These are phyloP conservation scores for Raphicerus campestris DNA, from an alignment of 2,113 vertebrate genomes.

Conservation along the genomic window DNA sequence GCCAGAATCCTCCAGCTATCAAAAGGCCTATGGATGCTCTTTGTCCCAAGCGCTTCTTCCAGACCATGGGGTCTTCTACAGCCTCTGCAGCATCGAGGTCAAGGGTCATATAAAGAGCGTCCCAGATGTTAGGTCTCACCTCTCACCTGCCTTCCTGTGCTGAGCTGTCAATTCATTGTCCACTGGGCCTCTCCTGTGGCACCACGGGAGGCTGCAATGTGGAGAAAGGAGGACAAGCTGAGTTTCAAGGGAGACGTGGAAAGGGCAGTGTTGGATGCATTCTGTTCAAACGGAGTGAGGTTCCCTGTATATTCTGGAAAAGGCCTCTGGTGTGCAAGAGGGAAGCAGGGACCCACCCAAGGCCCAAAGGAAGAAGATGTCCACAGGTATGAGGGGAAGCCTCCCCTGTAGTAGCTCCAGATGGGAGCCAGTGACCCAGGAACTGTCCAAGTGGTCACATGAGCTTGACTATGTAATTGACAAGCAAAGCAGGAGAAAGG, in stretches of 20 bases:
- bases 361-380: not conserved
- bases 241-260: not conserved
- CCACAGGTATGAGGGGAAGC: not conserved
- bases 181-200: not conserved
- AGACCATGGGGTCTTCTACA: not conserved
- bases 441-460: not conserved
- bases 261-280: not conserved
- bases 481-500: too few species aligned
- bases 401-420: not conserved
- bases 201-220: fast-evolving
- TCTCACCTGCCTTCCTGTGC: not conserved
- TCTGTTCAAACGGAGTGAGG: not conserved
- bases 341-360: not conserved
- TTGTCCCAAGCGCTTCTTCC: not conserved
- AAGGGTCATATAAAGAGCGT: not conserved
- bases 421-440: not conserved
- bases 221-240: not conserved
- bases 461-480: not conserved
- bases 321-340: fast-evolving
- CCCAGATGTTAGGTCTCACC: not conserved
- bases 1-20: not conserved
- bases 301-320: not conserved
- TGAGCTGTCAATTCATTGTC: not conserved
- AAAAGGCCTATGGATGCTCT: not conserved
- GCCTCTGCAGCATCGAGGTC: not conserved